Conservation (phyloP, 53 echinoderm and acorn worm genomes). For the Glandiceps talaboti region DNA sequence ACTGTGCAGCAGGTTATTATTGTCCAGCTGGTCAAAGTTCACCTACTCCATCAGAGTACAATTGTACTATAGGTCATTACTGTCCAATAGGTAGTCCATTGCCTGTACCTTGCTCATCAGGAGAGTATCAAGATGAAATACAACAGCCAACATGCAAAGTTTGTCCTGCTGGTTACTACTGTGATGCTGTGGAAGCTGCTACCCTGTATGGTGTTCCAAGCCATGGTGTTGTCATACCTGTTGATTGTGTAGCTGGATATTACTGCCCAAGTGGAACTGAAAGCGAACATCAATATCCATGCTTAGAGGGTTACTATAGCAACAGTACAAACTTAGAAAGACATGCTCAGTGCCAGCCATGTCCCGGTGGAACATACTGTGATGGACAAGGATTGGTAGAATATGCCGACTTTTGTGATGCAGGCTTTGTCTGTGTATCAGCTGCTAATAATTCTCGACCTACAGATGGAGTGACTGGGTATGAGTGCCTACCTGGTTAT, state of each 20-base stretch:
- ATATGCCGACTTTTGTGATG: conserved; percentile 78
- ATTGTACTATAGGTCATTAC: conserved; percentile 94
- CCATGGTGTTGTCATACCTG: conserved; percentile 78
- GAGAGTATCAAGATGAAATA: conserved; percentile 80
- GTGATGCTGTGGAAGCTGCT: conserved; percentile 88
- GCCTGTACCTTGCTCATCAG: conserved; percentile 66
- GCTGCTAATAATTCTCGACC: conserved; percentile 74
- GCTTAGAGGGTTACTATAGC: conserved; percentile 81
- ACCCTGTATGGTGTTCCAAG: conserved; percentile 43
- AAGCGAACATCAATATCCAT: conserved; percentile 60
- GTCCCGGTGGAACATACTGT: conserved; percentile 92
- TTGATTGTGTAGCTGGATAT: conserved; percentile 76
- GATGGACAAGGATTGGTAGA: conserved; percentile 46
- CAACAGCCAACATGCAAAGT: conserved; percentile 61
- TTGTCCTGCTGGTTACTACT: conserved; percentile 65
- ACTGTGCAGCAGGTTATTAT: conserved; percentile 85
- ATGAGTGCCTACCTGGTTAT: conserved; percentile 83
- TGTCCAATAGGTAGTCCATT: conserved; percentile 55
- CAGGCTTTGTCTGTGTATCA: conserved; percentile 87
- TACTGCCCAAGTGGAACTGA: conserved; percentile 71
- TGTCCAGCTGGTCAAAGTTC: conserved; percentile 83
- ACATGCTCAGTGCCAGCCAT: conserved; percentile 77
- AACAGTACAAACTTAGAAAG: conserved; percentile 59
- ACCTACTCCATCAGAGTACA: conserved; percentile 60
- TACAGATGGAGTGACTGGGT: conserved; percentile 67